phyloP scores from a whole-genome alignment of 2,113 vertebrate species.

The Macrotis lagotis region DNA sequence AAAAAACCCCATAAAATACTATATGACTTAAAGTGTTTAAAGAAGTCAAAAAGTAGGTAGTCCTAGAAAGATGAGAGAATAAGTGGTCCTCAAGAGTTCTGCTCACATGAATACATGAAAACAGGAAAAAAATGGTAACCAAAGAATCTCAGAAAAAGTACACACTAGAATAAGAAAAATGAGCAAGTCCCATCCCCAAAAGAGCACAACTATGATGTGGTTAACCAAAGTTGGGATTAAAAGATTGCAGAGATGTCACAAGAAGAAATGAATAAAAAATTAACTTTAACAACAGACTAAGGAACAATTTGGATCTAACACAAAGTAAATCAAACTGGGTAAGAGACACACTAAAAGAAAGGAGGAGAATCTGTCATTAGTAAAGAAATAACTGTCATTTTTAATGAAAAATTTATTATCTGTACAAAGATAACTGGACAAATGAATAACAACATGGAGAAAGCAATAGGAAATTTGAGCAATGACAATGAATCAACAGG shows the following conservation, averaged over 20 bases:
- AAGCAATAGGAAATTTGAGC: neutral
- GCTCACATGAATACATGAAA: neutral
- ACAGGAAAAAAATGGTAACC: neutral
- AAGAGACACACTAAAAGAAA: neutral
- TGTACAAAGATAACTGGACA: neutral
- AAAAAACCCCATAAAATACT: neutral
- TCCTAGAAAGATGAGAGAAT: neutral
- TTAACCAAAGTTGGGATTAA: neutral
- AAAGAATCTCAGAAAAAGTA: neutral
- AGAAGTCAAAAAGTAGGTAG: neutral
- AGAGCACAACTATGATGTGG: neutral
- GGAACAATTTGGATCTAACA: neutral
- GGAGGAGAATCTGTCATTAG: neutral
- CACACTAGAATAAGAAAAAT: neutral
- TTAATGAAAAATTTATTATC: neutral
- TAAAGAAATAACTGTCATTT: neutral
- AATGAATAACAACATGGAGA: neutral
- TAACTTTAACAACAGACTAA: neutral
- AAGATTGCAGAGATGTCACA: neutral
- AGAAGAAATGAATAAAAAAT: neutral
- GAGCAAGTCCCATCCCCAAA: neutral
- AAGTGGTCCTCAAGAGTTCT: neutral
- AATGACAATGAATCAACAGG: neutral
- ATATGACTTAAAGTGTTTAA: neutral
- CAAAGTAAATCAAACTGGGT: neutral